A percentile compares a stretch with the other conserved stretches of the same genome.
Conservation (phyloP, 1,140 invertebrate genomes). For the Temnothorax nylanderi region DNA sequence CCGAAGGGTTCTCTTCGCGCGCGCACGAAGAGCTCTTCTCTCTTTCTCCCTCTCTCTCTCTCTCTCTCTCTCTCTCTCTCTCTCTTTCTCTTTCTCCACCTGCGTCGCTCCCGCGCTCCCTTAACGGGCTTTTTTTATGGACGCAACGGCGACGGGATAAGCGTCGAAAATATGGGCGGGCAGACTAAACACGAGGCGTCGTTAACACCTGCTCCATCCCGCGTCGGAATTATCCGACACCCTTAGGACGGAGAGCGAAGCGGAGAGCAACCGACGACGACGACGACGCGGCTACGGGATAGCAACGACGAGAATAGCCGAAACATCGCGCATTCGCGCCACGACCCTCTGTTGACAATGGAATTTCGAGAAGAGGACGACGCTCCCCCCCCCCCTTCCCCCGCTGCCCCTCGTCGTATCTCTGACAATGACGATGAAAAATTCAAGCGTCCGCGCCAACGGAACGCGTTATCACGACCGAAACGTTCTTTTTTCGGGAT, state of each 20-base stretch:
- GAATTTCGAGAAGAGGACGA: constrained; percentile 37
- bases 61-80: not conserved
- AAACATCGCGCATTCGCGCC: constrained; percentile 43
- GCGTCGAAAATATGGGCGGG: constrained; percentile 73
- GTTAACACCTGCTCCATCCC: constrained; percentile 83
- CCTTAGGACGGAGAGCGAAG: constrained; percentile 49
- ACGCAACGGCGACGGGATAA: constrained; percentile 66
- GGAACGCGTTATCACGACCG: constrained; percentile 5
- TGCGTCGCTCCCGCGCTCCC: not conserved
- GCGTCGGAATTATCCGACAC: constrained; percentile 70
- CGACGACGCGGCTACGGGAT: not conserved
- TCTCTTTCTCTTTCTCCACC: not conserved
- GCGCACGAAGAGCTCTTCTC: constrained; percentile 5
- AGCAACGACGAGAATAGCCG: constrained; percentile 14
- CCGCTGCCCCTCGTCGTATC: not conserved
- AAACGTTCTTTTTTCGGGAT: not conserved
- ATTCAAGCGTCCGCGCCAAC: constrained; percentile 13
- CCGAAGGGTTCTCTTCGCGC: constrained; percentile 28
- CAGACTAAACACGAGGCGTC: constrained; percentile 73
- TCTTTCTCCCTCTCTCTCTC: not conserved
- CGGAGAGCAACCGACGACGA: not conserved
- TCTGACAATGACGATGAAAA: constrained; percentile 46
- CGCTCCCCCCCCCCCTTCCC: not conserved
- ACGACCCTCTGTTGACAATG: constrained; percentile 62
- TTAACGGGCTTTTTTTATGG: constrained; percentile 36